Percentiles rank a stretch among this genome's conserved stretches.
Conservation (phyloP, 2,797 vertebrate species). For the Sylvilagus floridanus region DNA sequence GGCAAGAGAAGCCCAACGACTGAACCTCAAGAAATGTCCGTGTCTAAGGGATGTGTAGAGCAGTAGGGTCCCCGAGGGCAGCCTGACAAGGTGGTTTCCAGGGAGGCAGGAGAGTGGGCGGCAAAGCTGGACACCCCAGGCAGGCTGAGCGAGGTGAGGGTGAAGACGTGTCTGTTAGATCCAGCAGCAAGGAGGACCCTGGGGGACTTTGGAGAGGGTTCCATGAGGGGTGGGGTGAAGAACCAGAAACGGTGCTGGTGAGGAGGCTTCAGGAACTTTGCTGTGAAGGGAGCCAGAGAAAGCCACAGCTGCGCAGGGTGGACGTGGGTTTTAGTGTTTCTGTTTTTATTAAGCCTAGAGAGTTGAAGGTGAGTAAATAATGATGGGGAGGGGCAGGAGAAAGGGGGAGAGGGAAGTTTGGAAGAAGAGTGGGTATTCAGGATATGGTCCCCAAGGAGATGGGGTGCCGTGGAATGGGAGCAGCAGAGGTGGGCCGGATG, state of each 20-base stretch:
- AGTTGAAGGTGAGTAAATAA: neutral
- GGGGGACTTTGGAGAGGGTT: neutral
- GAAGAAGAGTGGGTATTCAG: neutral
- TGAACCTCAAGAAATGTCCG: neutral
- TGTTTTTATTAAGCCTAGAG: conserved; percentile 35
- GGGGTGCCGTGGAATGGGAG: neutral
- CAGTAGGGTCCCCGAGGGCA: neutral
- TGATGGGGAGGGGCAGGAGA: neutral
- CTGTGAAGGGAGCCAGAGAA: neutral
- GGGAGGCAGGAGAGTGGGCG: neutral
- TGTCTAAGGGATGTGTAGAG: neutral
- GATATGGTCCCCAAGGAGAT: neutral
- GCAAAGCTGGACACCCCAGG: neutral
- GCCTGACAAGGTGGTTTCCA: neutral
- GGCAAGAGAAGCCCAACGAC: neutral
- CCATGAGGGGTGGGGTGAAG: neutral
- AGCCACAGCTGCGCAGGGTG: neutral
- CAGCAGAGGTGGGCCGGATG: neutral
- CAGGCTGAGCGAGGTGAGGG: neutral
- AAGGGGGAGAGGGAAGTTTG: neutral
- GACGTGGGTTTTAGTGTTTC: neutral
- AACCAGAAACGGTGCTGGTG: neutral
- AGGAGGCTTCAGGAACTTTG: neutral
- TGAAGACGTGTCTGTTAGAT: neutral
- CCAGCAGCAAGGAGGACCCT: neutral